phyloP scores from a whole-genome alignment of 2,113 vertebrate genomes.

The Prolemur simus region DNA sequence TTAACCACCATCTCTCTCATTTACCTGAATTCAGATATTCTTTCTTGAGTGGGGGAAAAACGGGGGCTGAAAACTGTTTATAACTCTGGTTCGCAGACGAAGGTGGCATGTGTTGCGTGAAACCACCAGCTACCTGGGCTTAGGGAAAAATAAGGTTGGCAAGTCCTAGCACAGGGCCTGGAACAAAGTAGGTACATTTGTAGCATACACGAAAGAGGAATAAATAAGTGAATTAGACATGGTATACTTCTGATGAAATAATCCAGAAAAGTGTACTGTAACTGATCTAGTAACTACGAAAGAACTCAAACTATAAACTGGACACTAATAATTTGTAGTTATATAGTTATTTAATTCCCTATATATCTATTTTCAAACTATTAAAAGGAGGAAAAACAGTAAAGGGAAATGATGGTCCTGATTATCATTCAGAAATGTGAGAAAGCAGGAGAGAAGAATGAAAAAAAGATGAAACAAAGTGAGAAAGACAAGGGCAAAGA shows the following conservation, averaged over 20 bases:
- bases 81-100: background rate
- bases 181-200: background rate
- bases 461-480: background rate
- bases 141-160: background rate
- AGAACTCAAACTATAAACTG: background rate
- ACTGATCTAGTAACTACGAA: background rate
- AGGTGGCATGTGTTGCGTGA: background rate
- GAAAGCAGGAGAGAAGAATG: background rate
- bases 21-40: constrained; percentile 30
- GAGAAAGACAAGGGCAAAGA: background rate
- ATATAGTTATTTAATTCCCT: constrained; percentile 9
- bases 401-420: background rate
- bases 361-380: constrained; percentile 17
- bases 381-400: background rate
- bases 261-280: background rate
- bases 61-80: background rate
- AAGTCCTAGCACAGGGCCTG: background rate
- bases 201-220: background rate
- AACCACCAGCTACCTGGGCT: background rate
- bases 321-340: background rate
- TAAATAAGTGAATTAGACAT: background rate
- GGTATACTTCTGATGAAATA: background rate
- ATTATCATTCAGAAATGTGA: background rate
- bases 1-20: background rate
- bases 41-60: background rate